phyloP scores from a whole-genome alignment of 2,888 invertebrate species.

The Noctua janthina region DNA sequence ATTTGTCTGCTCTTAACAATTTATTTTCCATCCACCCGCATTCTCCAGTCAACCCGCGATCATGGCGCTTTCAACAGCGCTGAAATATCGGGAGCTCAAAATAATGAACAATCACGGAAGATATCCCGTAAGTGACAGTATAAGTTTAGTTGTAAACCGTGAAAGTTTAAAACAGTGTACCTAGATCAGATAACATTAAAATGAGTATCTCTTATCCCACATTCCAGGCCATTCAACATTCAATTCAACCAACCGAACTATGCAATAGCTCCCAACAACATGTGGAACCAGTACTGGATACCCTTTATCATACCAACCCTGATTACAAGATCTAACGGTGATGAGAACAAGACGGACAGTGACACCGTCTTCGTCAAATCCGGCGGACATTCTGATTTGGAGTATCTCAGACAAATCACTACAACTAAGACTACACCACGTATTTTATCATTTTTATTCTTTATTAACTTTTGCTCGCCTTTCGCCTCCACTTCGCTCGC shows the following conservation, averaged over 20 bases:
- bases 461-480: too few relatives aligned
- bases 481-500: too few relatives aligned
- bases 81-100: too few relatives aligned
- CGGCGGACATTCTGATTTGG: conserved; percentile 74
- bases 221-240: not conserved
- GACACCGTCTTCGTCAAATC: conserved; percentile 73
- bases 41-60: too few relatives aligned
- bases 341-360: conserved; percentile 54
- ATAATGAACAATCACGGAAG: too few relatives aligned
- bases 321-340: conserved; percentile 52
- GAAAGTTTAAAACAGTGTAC: too few relatives aligned
- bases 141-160: too few relatives aligned
- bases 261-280: conserved; percentile 10
- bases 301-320: conserved; percentile 60
- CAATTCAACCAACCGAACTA: not conserved
- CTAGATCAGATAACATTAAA: too few relatives aligned
- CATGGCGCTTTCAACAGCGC: too few relatives aligned
- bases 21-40: too few relatives aligned
- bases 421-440: not conserved
- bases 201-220: not conserved
- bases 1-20: too few relatives aligned
- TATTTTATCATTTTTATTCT: not conserved
- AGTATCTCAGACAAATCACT: conserved; percentile 1
- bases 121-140: too few relatives aligned
- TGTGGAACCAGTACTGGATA: conserved; percentile 54